These are phyloP conservation scores for Onychomys leucogaster DNA, from an alignment of 2,797 vertebrate genomes.

Conservation along the genomic window DNA sequence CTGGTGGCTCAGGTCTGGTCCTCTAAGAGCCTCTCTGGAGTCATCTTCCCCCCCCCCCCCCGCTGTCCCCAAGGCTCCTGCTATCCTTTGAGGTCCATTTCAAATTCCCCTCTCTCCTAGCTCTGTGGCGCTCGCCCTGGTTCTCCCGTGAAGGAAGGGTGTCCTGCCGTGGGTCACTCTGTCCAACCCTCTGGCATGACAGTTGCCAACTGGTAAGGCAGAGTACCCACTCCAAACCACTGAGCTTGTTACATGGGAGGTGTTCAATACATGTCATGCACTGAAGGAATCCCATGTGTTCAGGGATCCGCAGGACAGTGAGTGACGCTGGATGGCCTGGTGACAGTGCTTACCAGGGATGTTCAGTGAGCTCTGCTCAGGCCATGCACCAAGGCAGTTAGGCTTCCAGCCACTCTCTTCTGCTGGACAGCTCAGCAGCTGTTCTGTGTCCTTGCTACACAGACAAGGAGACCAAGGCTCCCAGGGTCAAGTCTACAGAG, in stretches of 20 bases:
- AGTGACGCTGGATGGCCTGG: not conserved
- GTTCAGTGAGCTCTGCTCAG: not conserved
- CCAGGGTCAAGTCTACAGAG: not conserved
- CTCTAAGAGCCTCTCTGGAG: not conserved
- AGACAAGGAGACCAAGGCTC: not conserved
- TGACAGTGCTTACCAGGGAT: rapidly evolving
- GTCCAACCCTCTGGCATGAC: not conserved
- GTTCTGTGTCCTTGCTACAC: not conserved
- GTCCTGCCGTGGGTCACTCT: not conserved
- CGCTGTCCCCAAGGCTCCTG: not conserved
- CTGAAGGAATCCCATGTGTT: not conserved
- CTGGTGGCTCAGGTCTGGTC: not conserved
- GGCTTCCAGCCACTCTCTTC: rapidly evolving
- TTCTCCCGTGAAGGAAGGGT: not conserved
- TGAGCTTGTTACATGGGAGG: not conserved
- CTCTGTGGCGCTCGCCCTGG: not conserved
- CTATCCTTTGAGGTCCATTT: not conserved
- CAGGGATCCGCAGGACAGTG: not conserved
- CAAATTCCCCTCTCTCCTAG: not conserved
- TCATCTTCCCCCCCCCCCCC: too few relatives aligned
- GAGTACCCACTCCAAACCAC: too few relatives aligned
- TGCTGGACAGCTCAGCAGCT: not conserved
- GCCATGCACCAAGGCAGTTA: rapidly evolving
- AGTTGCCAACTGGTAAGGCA: not conserved
- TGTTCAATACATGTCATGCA: not conserved